Percentiles rank a stretch among this genome's conserved stretches.
Evolutionary conservation across 2,888 invertebrate genomes (phyloP).

Genomic region (Sylvicola cinctus): DNA sequence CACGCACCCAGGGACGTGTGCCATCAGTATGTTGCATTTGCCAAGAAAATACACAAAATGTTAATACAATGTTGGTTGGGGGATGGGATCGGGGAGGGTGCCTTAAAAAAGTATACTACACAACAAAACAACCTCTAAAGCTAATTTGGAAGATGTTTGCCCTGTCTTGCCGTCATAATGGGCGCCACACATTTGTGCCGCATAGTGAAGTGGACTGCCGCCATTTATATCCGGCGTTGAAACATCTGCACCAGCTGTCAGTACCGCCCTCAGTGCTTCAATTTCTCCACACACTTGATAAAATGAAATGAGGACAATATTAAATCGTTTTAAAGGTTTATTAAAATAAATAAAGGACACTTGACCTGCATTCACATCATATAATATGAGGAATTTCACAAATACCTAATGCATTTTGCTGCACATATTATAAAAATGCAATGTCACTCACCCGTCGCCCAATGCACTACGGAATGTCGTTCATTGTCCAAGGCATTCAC

Average conservation of each 20-base stretch:
- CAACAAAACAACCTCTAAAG: constrained; percentile 14
- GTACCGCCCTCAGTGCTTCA: constrained; percentile 64
- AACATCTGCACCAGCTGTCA: constrained; percentile 70
- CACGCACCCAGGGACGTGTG: too few species aligned
- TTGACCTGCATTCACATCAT: too few species aligned
- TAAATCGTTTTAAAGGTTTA: too few species aligned
- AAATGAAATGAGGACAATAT: too few species aligned
- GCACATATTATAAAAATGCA: too few species aligned
- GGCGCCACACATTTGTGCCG: constrained; percentile 90
- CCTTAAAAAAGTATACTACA: background rate
- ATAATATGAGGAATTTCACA: too few species aligned
- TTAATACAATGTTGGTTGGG: too few species aligned
- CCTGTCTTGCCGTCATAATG: constrained; percentile 36
- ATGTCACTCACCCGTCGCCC: constrained; percentile 99
- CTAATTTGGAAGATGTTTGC: constrained; percentile 18
- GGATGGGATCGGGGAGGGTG: too few species aligned
- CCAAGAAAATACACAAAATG: constrained; percentile 16
- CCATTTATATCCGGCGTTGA: constrained; percentile 83
- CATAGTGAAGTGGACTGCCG: constrained; percentile 90
- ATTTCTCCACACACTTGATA: constrained; percentile 77
- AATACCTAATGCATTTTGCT: too few species aligned
- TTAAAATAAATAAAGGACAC: too few species aligned
- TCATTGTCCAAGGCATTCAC: constrained; percentile 82
- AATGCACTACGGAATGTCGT: constrained; percentile 88
- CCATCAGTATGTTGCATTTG: too few species aligned